Conservation (phyloP, 2,797 vertebrate genomes). For the Geotrypetes seraphini region DNA sequence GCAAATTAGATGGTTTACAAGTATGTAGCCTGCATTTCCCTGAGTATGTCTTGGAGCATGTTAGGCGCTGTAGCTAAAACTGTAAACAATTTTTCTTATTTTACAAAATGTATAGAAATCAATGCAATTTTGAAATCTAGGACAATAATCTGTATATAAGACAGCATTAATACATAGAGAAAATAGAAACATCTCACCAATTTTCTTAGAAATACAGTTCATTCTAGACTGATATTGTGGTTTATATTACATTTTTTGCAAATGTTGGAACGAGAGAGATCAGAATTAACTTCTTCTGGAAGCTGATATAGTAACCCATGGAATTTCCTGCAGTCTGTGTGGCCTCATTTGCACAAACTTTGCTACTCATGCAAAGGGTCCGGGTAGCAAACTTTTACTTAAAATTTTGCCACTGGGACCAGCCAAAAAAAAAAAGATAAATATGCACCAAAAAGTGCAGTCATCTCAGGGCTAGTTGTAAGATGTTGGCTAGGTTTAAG, state of each 20-base stretch:
- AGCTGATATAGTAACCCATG: too few relatives aligned
- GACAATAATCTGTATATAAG: slow-evolving; percentile 21
- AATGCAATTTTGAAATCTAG: slow-evolving; percentile 20
- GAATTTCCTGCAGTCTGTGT: too few relatives aligned
- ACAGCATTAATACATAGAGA: slow-evolving; percentile 26
- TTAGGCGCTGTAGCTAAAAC: slow-evolving; percentile 87
- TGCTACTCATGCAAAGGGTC: too few relatives aligned
- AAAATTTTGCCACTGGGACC: too few relatives aligned
- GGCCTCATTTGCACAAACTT: too few relatives aligned
- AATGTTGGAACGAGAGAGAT: slow-evolving; percentile 4
- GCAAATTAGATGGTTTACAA: slow-evolving; percentile 96
- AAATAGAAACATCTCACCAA: slow-evolving; percentile 24
- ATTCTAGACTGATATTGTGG: slow-evolving; percentile 31
- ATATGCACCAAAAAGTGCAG: too few relatives aligned
- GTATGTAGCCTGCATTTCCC: slow-evolving; percentile 97
- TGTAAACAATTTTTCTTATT: too few relatives aligned
- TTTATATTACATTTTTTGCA: slow-evolving; percentile 13
- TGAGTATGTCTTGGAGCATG: slow-evolving; percentile 91
- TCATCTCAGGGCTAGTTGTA: too few relatives aligned
- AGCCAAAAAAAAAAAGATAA: too few relatives aligned
- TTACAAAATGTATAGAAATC: neutral
- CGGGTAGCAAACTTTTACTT: too few relatives aligned
- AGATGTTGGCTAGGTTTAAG: too few relatives aligned
- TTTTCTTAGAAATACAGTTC: slow-evolving; percentile 36
- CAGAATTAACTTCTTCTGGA: too few relatives aligned